Percentiles rank a stretch among this genome's conserved stretches.
Conservation (phyloP, 2,888 invertebrate species). For the Cartodere bifasciata region DNA sequence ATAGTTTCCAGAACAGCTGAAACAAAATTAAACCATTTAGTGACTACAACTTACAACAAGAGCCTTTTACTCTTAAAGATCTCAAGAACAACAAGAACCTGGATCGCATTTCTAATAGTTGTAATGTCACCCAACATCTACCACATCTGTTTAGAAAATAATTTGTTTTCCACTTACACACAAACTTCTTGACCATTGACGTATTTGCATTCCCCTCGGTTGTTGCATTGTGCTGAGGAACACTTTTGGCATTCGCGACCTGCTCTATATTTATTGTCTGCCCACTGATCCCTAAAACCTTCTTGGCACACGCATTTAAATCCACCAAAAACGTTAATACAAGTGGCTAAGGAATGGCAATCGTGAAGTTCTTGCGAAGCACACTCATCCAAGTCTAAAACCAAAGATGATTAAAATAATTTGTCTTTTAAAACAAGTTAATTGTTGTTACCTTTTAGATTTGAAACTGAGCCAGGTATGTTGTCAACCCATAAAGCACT, state of each 20-base stretch:
- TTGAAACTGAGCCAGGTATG: conserved; percentile 65
- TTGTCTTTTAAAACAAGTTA: background rate
- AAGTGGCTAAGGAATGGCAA: conserved; percentile 65
- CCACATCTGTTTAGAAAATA: no score
- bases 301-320: conserved; percentile 64
- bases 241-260: conserved; percentile 72
- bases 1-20: conserved; percentile 71
- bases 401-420: background rate
- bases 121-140: conserved; percentile 3
- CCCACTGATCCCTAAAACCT: conserved; percentile 64
- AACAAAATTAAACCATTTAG: conserved; percentile 14
- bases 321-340: conserved; percentile 75
- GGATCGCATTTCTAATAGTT: no score
- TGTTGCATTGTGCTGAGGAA: conserved; percentile 65
- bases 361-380: conserved; percentile 70
- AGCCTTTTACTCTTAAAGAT: no score
- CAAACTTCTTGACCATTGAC: conserved; percentile 61
- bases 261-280: conserved; percentile 49
- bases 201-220: conserved; percentile 74
- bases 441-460: conserved; percentile 46
- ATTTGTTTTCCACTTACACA: conserved; percentile 51
- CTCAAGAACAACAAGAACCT: background rate
- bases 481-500: conserved; percentile 76
- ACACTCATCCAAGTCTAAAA: conserved; percentile 74
- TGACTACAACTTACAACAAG: no score